Percentiles rank a stretch among this genome's conserved stretches.
Conservation (phyloP, 2,113 vertebrate genomes). For the Alectura lathami region DNA sequence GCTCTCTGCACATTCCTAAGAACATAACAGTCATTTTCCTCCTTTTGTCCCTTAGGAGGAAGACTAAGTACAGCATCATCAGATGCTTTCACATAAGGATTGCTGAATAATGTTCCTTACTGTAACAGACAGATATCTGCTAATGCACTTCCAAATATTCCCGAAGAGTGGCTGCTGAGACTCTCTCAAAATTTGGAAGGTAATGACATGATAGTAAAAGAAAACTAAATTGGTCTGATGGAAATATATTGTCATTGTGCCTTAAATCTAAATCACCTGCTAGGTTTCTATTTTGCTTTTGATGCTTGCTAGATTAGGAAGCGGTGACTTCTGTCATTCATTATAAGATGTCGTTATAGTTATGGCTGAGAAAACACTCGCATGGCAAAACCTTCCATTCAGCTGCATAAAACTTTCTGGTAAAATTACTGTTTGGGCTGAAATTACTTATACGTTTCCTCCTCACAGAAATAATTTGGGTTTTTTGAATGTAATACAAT, state of each 20-base stretch:
- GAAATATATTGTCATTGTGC: neutral
- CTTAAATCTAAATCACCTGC: slow-evolving; percentile 30
- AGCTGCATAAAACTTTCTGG: neutral
- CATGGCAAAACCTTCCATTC: neutral
- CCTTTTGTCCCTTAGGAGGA: neutral
- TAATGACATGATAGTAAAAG: slow-evolving; percentile 46
- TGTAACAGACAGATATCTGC: neutral
- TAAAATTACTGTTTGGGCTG: slow-evolving; percentile 19
- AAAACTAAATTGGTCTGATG: slow-evolving; percentile 56
- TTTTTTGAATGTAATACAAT: neutral
- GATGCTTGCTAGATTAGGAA: slow-evolving; percentile 43
- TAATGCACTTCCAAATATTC: slow-evolving; percentile 29
- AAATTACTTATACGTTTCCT: slow-evolving; percentile 47
- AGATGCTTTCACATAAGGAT: neutral
- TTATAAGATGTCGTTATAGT: slow-evolving; percentile 1
- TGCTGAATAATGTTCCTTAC: slow-evolving; percentile 1
- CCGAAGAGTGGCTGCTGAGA: neutral
- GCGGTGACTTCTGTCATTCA: slow-evolving; percentile 49
- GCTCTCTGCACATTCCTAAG: neutral
- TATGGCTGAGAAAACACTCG: slow-evolving; percentile 52
- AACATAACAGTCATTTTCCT: neutral
- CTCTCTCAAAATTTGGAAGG: slow-evolving; percentile 16
- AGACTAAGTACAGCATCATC: neutral
- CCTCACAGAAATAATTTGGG: slow-evolving; percentile 6
- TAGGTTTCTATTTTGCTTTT: slow-evolving; percentile 51